Base-by-base conservation (phyloP, 2,113 vertebrate species). In the Pterocles burchelli region DNA sequence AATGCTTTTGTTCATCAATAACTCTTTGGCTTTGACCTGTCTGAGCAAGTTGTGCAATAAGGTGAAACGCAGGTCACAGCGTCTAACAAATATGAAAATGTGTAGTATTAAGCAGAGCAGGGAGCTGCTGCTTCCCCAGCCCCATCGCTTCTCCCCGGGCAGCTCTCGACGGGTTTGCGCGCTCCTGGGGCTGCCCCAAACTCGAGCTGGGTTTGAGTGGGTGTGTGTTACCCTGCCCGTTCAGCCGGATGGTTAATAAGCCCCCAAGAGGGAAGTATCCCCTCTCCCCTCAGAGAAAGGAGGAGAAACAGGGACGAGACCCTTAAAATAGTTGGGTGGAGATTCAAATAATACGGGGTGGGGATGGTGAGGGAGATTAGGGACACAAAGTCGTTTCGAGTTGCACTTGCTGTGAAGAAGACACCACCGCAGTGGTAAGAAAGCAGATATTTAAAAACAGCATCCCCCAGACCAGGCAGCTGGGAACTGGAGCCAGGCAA, bases 11-110 rank as follows among this genome's bases (percentile, higher is more conserved):
- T 99, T 98, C 98, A 98, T 98, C 98, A 98, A 98, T 98, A 98
- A 98, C 98, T 99, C 98, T 97, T 98, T 98, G 99, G 99, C 99
- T 99, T 99, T 99, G 99, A 99, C 99, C 99, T 98, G 99, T 99
- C 98, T 99, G 98, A 99, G 98, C 98, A 98, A 98, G 98, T 97
- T 85, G 90, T 98, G 97, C 98, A 97, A 97, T 97, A 98, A 99
- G 99, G 99, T 99, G 99, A 99, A 99, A 99, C 98, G 75, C 99
- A 99, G 99, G 99, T 99, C 99, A 99, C 98, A 97, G 97, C 96
- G 99, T 99, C 99, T 99, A 97, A 99, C 98, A 98, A 98, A 98
- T 98, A 98, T 97, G 98, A 98, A 99, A 98, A 99, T 98, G 98
- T 95, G 95, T 95, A 95, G 89, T 83, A 91, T 96, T 94, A 83